These are phyloP conservation scores for Quadriops clusia DNA, from an alignment of 2,888 invertebrate species.

Conservation along the genomic window DNA sequence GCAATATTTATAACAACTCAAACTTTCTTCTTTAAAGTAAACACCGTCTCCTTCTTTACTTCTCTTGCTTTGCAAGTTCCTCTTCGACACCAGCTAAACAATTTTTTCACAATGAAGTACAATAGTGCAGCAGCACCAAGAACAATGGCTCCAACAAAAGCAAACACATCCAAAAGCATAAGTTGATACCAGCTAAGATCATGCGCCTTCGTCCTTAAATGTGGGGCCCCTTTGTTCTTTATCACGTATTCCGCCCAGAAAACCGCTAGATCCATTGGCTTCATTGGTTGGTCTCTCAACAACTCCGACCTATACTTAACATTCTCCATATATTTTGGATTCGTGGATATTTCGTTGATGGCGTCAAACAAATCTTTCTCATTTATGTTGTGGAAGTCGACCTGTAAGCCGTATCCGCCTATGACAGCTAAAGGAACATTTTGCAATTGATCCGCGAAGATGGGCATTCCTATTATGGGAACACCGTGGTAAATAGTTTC, in stretches of 20 bases:
- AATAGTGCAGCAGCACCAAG: neutral
- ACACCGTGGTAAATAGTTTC: too few species aligned
- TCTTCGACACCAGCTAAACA: neutral
- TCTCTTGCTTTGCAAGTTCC: neutral
- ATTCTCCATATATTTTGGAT: slow-evolving; percentile 16
- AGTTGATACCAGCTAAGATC: slow-evolving; percentile 21
- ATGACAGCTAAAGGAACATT: too few species aligned
- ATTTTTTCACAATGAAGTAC: slow-evolving; percentile 4
- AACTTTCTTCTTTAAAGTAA: too few species aligned
- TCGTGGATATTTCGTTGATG: too few species aligned
- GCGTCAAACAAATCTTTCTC: too few species aligned
- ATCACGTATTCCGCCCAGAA: slow-evolving; percentile 26
- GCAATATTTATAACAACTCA: too few species aligned
- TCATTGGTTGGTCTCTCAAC: slow-evolving; percentile 20
- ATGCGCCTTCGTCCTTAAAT: slow-evolving; percentile 20
- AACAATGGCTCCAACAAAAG: slow-evolving; percentile 6
- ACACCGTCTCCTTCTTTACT: slow-evolving; percentile 27
- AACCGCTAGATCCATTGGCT: slow-evolving; percentile 22
- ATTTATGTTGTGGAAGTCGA: too few species aligned
- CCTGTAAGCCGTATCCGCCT: too few species aligned
- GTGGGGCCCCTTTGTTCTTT: slow-evolving; percentile 20
- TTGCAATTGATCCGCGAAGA: too few species aligned
- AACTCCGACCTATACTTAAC: slow-evolving; percentile 17
- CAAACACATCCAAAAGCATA: slow-evolving; percentile 18
- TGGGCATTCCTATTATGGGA: too few species aligned